phyloP scores from a whole-genome alignment of 2,113 vertebrate species.

The Paradoxurus hermaphroditus region DNA sequence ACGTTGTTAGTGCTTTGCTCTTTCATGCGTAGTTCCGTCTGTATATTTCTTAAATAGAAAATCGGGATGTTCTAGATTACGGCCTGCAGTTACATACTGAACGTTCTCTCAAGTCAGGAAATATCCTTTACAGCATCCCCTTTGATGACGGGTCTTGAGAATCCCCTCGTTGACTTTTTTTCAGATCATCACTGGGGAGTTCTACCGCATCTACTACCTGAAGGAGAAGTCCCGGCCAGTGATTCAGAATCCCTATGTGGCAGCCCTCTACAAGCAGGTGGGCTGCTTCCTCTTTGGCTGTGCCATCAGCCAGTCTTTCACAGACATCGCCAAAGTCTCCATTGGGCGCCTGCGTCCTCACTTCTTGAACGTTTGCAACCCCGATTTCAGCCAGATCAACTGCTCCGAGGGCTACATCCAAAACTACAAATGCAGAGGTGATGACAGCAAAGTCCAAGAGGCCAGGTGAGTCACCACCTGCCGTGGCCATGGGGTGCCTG shows the following conservation, averaged over 20 bases:
- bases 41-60: not conserved
- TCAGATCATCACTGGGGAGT: slow-evolving; percentile 96
- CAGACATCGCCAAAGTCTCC: slow-evolving; percentile 98
- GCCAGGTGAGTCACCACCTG: slow-evolving; percentile 87
- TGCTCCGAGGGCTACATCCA: slow-evolving; percentile 94
- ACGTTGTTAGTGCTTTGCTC: not conserved
- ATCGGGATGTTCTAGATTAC: not conserved
- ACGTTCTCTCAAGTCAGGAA: not conserved
- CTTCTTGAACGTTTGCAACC: slow-evolving; percentile 92
- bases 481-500: accelerated
- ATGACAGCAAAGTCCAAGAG: slow-evolving; percentile 90
- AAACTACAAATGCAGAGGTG: slow-evolving; percentile 89
- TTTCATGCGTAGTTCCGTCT: not conserved
- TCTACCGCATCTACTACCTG: slow-evolving; percentile 94
- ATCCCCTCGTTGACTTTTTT: not conserved
- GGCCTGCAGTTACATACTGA: not conserved
- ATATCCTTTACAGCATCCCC: not conserved
- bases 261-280: slow-evolving; percentile 96
- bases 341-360: slow-evolving; percentile 97
- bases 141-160: not conserved
- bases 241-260: slow-evolving; percentile 94
- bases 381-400: slow-evolving; percentile 90
- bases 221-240: slow-evolving; percentile 94
- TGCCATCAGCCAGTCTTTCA: slow-evolving; percentile 98
- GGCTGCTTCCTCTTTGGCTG: slow-evolving; percentile 98